These are phyloP conservation scores for Plestiodon gilberti DNA, from an alignment of 2,113 vertebrate genomes.

Conservation along the genomic window DNA sequence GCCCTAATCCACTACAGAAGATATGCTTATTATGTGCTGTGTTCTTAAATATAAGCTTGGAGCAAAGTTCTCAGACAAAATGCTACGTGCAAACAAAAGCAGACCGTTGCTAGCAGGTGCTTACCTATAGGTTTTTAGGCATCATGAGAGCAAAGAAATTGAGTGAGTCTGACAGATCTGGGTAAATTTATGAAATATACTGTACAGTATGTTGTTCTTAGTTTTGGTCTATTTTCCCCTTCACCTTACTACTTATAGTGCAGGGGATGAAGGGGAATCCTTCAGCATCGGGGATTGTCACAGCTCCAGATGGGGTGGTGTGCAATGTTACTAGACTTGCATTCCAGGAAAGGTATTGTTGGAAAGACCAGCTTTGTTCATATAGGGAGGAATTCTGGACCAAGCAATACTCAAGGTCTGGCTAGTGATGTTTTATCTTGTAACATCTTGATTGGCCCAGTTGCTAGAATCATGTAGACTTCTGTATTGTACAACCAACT, in stretches of 20 bases:
- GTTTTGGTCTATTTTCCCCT: not conserved
- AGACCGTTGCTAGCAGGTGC: not conserved
- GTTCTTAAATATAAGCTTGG: constrained; percentile 13
- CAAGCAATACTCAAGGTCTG: not conserved
- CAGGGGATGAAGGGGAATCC: not conserved
- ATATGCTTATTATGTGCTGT: not conserved
- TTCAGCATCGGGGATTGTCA: not conserved
- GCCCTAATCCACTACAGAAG: not conserved
- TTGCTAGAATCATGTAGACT: not conserved
- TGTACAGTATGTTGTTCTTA: not conserved
- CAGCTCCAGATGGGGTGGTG: not conserved
- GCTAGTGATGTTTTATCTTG: not conserved
- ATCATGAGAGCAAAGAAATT: not conserved
- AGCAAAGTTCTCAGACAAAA: constrained; percentile 2
- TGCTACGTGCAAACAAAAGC: not conserved
- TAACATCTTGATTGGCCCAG: not conserved
- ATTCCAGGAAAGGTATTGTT: not conserved
- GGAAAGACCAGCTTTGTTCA: not conserved
- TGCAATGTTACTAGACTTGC: not conserved
- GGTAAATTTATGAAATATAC: not conserved
- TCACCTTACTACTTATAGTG: not conserved
- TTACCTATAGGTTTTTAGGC: not conserved
- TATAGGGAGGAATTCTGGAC: not conserved
- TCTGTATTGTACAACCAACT: not conserved
- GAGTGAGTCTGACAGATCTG: not conserved